Evolutionary conservation across 2,113 vertebrate genomes (phyloP), one percentile per base, ranked within the genome.

Genomic region (Cercocebus atys): DNA sequence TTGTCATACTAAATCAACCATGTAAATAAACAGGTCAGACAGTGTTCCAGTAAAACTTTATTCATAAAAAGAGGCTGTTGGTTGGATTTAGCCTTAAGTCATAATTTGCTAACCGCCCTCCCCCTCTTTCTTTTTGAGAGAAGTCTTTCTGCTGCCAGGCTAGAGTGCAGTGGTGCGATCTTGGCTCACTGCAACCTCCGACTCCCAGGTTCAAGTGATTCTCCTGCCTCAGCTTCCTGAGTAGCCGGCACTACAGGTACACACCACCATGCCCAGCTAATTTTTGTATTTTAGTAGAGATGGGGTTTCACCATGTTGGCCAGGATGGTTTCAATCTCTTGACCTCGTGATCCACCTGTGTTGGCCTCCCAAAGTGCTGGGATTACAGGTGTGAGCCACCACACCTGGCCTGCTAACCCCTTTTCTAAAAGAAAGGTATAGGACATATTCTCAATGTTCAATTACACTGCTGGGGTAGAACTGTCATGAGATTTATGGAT

Each of bases 31-130:
- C 20, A 84, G n/a, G 25, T 27, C 25, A 83, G 27, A 30, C 75
- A 55, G 47, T 47, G 40, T 94, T 57, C 61, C 47, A 83, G 93
- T 75, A 96, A 95, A 96, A 75, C 76, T 97, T 97, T 82, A 78
- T 93, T 86, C 88, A 88, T 92, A 87, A 70, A 86, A 64, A 76
- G 10, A 32, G 27, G 32, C 27, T 61, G 3, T 83, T 47, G 17
- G 72, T 11, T 1, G 1, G 32, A 89, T 40, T 79, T 73, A 32
- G 30, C 68, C 68, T 23, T 38, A 55, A 22, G 45, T 2, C 20
- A 64, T 18, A 64, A n/a, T 76, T 8, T 76, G 84, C 50, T 20
- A 23, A 50, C 22, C 0, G 1, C 12, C 14, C 30, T 27, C 12
- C 11, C 12, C 13, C 3, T 8, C 14, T 68, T 68, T 68, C 12